Conservation (phyloP, 1,140 invertebrate species). For the Heliothis virescens region DNA sequence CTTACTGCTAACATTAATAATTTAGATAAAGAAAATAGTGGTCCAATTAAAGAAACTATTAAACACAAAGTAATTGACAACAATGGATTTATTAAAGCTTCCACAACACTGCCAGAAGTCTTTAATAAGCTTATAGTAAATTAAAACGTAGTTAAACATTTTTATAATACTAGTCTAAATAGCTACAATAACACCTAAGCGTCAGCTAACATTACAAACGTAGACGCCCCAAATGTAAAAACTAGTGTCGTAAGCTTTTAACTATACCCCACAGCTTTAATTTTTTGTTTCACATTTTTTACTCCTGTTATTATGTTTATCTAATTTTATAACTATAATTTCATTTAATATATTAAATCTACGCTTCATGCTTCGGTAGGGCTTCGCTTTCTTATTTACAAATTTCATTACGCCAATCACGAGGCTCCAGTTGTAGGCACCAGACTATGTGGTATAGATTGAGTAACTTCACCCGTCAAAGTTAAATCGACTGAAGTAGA, state of each 20-base stretch:
- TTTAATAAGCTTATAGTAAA: conserved; percentile 54
- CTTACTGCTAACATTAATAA: conserved; percentile 58
- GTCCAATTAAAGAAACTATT: conserved; percentile 53
- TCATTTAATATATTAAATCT: conserved; percentile 6
- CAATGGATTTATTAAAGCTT: conserved; percentile 64
- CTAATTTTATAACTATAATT: conserved; percentile 3
- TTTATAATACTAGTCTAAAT: conserved; percentile 50
- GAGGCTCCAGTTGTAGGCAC: conserved; percentile 7
- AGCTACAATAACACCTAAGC: conserved; percentile 57
- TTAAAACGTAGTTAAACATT: conserved; percentile 55
- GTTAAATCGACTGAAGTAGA: conserved; percentile 33
- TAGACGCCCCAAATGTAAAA: conserved; percentile 47
- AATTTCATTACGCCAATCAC: conserved; percentile 48
- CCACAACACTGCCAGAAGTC: conserved; percentile 63
- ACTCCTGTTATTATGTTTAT: conserved; percentile 17
- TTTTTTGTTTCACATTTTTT: conserved; percentile 45
- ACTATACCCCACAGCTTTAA: conserved; percentile 49
- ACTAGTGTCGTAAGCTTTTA: conserved; percentile 46
- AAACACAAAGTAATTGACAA: conserved; percentile 62
- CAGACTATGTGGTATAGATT: background rate
- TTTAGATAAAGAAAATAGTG: conserved; percentile 46
- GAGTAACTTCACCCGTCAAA: conserved; percentile 29
- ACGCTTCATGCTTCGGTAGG: conserved; percentile 65
- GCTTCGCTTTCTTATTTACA: conserved; percentile 62
- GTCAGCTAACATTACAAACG: conserved; percentile 46